These are phyloP conservation scores for Neosilurus hyrtlii DNA, from an alignment of 2,797 vertebrate genomes.

Conservation along the genomic window DNA sequence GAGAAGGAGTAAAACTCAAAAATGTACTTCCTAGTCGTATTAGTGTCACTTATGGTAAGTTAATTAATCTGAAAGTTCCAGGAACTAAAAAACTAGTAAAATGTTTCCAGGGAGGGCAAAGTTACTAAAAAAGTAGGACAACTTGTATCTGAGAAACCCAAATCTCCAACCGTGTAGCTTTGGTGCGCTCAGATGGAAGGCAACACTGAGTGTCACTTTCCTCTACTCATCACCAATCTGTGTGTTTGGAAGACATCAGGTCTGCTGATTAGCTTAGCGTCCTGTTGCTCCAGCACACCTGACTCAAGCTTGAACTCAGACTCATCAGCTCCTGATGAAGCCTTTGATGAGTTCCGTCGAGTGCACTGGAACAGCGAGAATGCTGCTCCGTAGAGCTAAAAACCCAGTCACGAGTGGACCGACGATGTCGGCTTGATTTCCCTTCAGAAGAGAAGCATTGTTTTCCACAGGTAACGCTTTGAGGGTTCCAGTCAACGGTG, in stretches of 20 bases:
- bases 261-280: not conserved
- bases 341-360: conserved; percentile 18
- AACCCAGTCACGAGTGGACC: not conserved
- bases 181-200: conserved; percentile 8
- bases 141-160: not conserved
- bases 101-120: no score
- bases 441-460: not conserved
- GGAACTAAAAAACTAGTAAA: no score
- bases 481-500: not conserved
- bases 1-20: no score
- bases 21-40: no score
- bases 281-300: conserved; percentile 1
- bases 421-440: not conserved
- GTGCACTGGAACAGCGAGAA: conserved; percentile 1
- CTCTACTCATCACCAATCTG: not conserved
- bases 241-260: not conserved
- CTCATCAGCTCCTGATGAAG: conserved; percentile 9
- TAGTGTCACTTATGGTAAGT: no score
- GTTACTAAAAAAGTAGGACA: conserved; percentile 1
- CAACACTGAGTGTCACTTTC: not conserved
- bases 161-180: not conserved
- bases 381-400: not conserved
- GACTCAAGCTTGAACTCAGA: not conserved
- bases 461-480: not conserved
- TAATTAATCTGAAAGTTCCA: no score